Conservation (phyloP, 1,140 invertebrate genomes). For the Neodiprion virginianus region DNA sequence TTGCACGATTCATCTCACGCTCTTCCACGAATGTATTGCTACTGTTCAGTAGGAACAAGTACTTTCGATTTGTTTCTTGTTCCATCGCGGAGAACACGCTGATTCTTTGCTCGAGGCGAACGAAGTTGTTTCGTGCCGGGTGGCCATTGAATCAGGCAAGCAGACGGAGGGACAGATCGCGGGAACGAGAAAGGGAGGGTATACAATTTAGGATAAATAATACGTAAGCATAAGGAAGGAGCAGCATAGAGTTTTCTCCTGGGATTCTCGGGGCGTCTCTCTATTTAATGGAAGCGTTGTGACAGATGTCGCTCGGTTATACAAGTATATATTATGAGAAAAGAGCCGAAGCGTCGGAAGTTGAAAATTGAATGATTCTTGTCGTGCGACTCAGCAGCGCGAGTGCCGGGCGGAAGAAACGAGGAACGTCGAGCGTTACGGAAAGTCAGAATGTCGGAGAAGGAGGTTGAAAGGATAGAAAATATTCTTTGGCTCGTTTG, state of each 20-base stretch:
- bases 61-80: too few relatives aligned
- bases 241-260: not conserved
- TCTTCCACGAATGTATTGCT: too few relatives aligned
- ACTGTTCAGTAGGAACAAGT: too few relatives aligned
- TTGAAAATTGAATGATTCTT: conserved; percentile 1
- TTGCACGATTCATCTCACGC: too few relatives aligned
- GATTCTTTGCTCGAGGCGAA: too few relatives aligned
- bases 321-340: not conserved
- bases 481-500: not conserved
- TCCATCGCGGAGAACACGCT: too few relatives aligned
- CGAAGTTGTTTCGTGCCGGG: conserved; percentile 13
- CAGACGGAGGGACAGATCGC: not conserved
- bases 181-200: not conserved
- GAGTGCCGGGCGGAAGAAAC: not conserved
- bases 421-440: not conserved
- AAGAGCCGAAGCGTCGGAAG: not conserved
- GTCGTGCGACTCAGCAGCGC: not conserved
- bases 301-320: not conserved
- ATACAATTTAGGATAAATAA: not conserved
- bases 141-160: conserved; percentile 10
- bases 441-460: not conserved
- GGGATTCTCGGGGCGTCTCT: not conserved
- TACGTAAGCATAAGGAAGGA: conserved; percentile 16
- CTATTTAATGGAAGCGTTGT: conserved; percentile 1
- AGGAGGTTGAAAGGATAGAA: not conserved